These are phyloP conservation scores for Pelmatolapia mariae DNA, from an alignment of 2,113 vertebrate genomes.

Conservation along the genomic window DNA sequence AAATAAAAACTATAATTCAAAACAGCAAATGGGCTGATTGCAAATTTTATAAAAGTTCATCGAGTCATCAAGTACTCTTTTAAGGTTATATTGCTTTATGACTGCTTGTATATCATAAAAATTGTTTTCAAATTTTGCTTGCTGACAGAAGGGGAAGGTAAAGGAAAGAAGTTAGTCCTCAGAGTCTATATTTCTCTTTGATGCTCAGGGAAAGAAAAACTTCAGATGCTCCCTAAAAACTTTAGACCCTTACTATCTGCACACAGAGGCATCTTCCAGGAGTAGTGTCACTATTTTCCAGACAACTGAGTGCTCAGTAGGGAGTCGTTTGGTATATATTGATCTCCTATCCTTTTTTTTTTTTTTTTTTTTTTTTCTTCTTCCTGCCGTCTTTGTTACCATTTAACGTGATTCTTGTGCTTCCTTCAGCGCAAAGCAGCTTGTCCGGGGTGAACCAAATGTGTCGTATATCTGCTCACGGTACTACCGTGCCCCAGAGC, in stretches of 20 bases:
- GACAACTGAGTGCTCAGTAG: background rate
- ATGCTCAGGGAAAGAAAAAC: background rate
- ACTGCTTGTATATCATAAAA: background rate
- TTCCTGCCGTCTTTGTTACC: background rate
- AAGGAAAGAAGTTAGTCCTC: background rate
- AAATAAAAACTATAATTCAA: background rate
- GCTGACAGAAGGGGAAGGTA: background rate
- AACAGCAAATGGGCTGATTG: background rate
- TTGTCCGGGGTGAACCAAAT: constrained; percentile 87
- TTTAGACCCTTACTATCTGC: background rate
- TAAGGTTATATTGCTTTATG: background rate
- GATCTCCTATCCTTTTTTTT: background rate
- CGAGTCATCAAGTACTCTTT: background rate
- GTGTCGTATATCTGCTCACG: constrained; percentile 92
- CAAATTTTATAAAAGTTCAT: background rate
- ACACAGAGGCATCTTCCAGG: fast-evolving
- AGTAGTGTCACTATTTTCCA: background rate
- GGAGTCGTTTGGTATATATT: background rate
- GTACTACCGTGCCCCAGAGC: constrained; percentile 88
- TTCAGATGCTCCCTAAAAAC: background rate
- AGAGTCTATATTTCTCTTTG: background rate
- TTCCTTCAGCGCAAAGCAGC: constrained; percentile 80
- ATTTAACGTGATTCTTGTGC: background rate
- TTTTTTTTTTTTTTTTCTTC: too few relatives aligned
- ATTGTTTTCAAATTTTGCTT: background rate